Evolutionary conservation across 2,113 vertebrate species (phyloP).

Genomic region (Columbina picui): DNA sequence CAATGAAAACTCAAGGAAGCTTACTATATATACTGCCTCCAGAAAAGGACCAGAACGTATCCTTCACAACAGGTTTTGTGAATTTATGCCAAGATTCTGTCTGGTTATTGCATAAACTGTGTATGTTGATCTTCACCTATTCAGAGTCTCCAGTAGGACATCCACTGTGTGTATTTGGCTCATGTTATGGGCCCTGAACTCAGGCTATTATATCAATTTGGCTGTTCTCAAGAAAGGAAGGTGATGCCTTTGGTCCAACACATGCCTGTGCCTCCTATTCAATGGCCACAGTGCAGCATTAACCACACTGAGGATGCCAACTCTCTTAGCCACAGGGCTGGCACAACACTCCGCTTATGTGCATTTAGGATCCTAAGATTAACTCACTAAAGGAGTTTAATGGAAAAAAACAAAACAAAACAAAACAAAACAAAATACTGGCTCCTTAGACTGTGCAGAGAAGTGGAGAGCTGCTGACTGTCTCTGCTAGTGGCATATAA

Average conservation of each 20-base stretch:
- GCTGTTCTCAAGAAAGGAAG: not conserved
- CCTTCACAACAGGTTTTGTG: not conserved
- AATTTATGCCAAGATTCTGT: not conserved
- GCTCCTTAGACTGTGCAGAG: not conserved
- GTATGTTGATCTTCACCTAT: not conserved
- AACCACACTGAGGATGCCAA: not conserved
- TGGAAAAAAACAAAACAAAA: not conserved
- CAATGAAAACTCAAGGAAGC: not conserved
- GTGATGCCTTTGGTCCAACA: not conserved
- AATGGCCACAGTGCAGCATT: not conserved
- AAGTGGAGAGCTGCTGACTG: not conserved
- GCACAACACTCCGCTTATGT: rapidly evolving
- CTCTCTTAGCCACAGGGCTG: not conserved
- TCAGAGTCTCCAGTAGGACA: not conserved
- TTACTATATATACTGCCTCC: not conserved
- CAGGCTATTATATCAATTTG: not conserved
- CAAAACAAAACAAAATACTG: not conserved
- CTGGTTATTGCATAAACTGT: not conserved
- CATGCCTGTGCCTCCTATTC: not conserved
- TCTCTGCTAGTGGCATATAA: not conserved
- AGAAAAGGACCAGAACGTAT: not conserved
- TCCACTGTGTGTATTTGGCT: not conserved
- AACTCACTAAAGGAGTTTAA: not conserved
- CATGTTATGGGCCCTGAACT: not conserved
- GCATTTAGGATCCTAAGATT: not conserved